Conservation (phyloP, 1,140 invertebrate genomes). For the Luehdorfia chinensis region DNA sequence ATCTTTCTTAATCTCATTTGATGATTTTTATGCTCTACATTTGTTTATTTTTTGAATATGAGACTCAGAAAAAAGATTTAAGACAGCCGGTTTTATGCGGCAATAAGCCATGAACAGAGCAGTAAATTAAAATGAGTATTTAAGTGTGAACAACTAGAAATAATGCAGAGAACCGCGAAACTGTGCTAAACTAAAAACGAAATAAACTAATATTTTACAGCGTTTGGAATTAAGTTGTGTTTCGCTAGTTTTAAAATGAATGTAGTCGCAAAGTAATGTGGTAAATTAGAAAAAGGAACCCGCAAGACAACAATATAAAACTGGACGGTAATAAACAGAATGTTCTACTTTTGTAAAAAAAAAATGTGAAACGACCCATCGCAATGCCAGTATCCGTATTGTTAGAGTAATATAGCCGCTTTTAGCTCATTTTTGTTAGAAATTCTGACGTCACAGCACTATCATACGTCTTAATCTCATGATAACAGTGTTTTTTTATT, state of each 20-base stretch:
- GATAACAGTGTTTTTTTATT: slow-evolving; percentile 50
- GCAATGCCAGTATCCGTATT: slow-evolving; percentile 19
- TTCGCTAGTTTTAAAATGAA: background rate
- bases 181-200: no score
- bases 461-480: slow-evolving; percentile 52
- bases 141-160: slow-evolving; percentile 39
- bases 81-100: slow-evolving; percentile 12
- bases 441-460: slow-evolving; percentile 33
- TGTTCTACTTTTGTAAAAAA: slow-evolving; percentile 27
- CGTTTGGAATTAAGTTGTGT: slow-evolving; percentile 11
- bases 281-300: slow-evolving; percentile 40
- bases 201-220: background rate
- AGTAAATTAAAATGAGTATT: slow-evolving; percentile 46
- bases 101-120: slow-evolving; percentile 24
- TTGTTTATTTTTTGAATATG: no score
- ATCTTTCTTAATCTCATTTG: no score
- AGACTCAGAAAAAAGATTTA: no score
- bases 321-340: slow-evolving; percentile 43
- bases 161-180: slow-evolving; percentile 1
- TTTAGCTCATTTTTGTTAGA: slow-evolving; percentile 13
- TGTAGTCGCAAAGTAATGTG: slow-evolving; percentile 23
- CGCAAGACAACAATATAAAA: slow-evolving; percentile 48
- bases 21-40: no score
- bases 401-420: slow-evolving; percentile 15
- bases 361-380: slow-evolving; percentile 18